Base-by-base conservation (phyloP, 2,888 invertebrate genomes). In the Sphinx pinastri region DNA sequence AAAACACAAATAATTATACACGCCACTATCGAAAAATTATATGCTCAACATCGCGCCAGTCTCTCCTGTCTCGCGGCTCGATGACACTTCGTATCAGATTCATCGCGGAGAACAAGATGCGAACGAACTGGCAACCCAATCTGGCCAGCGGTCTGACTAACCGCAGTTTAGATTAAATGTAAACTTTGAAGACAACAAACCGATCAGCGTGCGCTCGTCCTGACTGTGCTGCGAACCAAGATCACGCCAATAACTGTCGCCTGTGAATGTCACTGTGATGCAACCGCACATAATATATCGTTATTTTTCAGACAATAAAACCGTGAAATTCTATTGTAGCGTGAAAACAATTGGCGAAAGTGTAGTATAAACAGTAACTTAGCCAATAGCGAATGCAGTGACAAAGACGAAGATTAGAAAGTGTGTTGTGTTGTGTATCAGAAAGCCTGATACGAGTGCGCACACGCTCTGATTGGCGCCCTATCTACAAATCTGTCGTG, bases 311-410 rank as follows among this genome's bases (percentile, higher is more conserved):
- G 80, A 80, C 84, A 79, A 86, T 84, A 86, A 85, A 82, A 84
- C 85, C 88, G 84, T 88, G 86, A 87, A 87, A 84, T 87, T 85
- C 85, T 89, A 92, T 90, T 93, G 88, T 85, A 88, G 88, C 91
- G 89, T 93, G 92, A 92, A 93, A 93, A 93, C 94, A 93, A 93
- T 93, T 88, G 92, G 94, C 92, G 94, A 94, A 94, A 94, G 93
- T 93, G 86, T 85, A 86, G 83, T 86, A 87, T 88, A 88, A 79
- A 87, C 79, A 81, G 83, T 84, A 86, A 88, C 89, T 89, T 91
- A 88, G 86, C 90, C 92, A 91, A 93, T 92, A 89, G 88, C 84
- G 84, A 86, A 85, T 86, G 84, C 84, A 89, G 89, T 92, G 93
- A 94, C 94, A 93, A 93, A 92, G 89, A 86, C 90, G 88, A 86